Evolutionary conservation across 2,797 vertebrate genomes (phyloP), one percentile per base, ranked within the genome.

Genomic region (Pyrrhura leucotis): DNA sequence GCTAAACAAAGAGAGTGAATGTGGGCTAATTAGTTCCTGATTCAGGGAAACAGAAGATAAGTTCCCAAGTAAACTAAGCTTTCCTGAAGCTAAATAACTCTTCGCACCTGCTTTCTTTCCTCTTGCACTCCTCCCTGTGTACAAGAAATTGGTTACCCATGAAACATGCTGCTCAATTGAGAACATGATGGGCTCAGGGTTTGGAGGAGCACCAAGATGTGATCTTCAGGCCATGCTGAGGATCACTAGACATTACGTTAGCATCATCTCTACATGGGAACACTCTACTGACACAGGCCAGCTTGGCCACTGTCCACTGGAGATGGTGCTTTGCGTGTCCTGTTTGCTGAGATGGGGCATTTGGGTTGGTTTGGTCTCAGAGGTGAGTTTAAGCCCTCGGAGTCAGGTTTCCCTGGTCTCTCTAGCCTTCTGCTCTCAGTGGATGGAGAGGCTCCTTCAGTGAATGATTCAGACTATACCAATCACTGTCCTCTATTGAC

Each of bases 1-100:
- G 91, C 63, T 72, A 82, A 93, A 91, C 89, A 83, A 61, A 92
- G 61, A 67, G 13, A 75, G 48, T 39, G n/a, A 83, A 72, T 45
- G 53, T 54, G 37, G 26, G 17, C 68, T 96, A 95, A 94, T 88
- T 94, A 84, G 85, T 92, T 96, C 95, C 93, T 95, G 81, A 89
- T 81, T 85, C 40, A 20, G 74, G 42, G 44, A 93, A 95, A 83
- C 44, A 83, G 89, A 85, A 83, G 77, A 78, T 40, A 87, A 80
- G 76, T 75, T 89, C 58, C 18, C 47, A 80, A 95, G 45, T 74
- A 90, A 95, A 93, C 39, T 23, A 51, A 84, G 10, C 66, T 94
- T 94, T 84, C 33, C 54, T 86, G 59, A 84, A 88, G 63, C 79
- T 62, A 80, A 93, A 63, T 71, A 85, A 86, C 10, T 15, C 51